Evolutionary conservation across 2,113 vertebrate species (phyloP).

Genomic region (Zosterops hypoxanthus): DNA sequence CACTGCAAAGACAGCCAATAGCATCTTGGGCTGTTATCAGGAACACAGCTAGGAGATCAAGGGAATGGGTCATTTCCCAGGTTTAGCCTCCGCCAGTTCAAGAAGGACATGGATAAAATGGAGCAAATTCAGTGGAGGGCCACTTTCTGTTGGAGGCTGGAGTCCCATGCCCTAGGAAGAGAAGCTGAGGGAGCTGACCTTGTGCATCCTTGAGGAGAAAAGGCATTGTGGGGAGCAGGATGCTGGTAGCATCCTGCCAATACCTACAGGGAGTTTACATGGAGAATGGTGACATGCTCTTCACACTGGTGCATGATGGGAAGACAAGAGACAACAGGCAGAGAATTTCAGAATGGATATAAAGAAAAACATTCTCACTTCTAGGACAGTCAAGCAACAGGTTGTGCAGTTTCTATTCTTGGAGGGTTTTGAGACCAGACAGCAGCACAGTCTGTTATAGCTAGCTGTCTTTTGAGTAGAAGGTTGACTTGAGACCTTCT

Average conservation of each 20-base stretch:
- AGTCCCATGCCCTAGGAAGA: not conserved
- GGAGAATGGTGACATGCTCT: accelerated
- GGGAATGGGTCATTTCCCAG: not conserved
- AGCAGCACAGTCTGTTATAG: not conserved
- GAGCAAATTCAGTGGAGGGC: not conserved
- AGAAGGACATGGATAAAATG: not conserved
- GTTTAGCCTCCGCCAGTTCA: not conserved
- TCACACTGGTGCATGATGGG: not conserved
- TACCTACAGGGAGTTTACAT: not conserved
- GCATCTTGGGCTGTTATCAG: not conserved
- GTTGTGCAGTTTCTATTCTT: not conserved
- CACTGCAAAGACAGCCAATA: not conserved
- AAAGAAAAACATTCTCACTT: not conserved
- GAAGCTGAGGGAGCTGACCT: not conserved
- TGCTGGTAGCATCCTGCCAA: not conserved
- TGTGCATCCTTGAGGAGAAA: not conserved
- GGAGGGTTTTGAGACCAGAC: not conserved
- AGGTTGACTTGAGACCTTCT: not conserved
- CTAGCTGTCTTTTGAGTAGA: not conserved
- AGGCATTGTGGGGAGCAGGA: not conserved
- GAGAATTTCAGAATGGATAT: not conserved
- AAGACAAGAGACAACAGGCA: not conserved
- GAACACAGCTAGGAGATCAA: not conserved
- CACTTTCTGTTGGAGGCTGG: not conserved
- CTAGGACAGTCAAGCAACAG: not conserved